Base-by-base conservation (phyloP, 1,140 invertebrate genomes). In the Drosophila lacteicornis region DNA sequence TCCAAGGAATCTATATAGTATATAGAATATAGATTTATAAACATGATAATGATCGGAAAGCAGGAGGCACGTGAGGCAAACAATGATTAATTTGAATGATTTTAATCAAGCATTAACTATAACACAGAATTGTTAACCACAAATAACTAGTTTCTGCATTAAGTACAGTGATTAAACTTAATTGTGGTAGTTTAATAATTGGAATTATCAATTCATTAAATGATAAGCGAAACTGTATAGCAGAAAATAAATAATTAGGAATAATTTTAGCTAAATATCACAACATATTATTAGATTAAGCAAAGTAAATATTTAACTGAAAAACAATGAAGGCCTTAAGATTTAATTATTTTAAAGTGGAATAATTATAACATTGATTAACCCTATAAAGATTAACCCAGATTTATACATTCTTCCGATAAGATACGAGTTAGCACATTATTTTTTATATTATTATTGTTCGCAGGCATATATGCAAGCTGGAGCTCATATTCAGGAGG, bases 401-500 rank as follows among this genome's bases (percentile, higher is more conserved):
- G 13, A 27, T 27, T 47, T 47, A 17, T 17, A 17, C 15, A 50
- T 27, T 15, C 1, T 17, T n/a, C 13, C 22, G 27, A 63, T 63
- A 69, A 69, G 59, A 58, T 36, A 43, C 33, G 5, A 27, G 25
- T 47, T 25, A 9, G 22, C 12, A 11, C 15, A 3, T 11, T 42
- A 25, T 33, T 13, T 53, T 15, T 15, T 33, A 42, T 19, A 17
- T 50, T 15, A 3, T 36, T 45, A 17, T 19, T 4, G 19, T 22
- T 17, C 9, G 9, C 19, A 98, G 96, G 95, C 97, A 0, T 99
- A 99, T 92, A 94, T 96, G 61, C 96, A 96, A 83, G 96, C 96
- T 17, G 99, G 99, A 9, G 99, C 99, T 0, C 94, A 96, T 1
- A 95, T 99, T 25, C 97, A 98, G 92, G 99, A 99, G 93, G 99